These are phyloP conservation scores for Drosophila pachea DNA, from an alignment of 1,140 invertebrate genomes.

Conservation along the genomic window DNA sequence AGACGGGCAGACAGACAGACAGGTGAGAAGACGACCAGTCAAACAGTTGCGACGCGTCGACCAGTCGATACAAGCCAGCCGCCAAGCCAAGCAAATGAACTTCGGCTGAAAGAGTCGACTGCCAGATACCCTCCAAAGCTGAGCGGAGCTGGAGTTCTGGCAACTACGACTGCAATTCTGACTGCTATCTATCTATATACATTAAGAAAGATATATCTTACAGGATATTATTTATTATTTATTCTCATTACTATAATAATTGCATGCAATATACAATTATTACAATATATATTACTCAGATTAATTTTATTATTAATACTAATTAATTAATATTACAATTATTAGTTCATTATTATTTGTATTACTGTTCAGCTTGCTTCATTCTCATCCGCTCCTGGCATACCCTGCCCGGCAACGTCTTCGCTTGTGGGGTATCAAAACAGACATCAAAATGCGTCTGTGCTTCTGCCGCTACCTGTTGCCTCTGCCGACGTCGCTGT, in stretches of 20 bases:
- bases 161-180: too few species aligned
- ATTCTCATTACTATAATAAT: too few species aligned
- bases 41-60: constrained; percentile 10
- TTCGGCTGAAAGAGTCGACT: not conserved
- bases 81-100: not conserved
- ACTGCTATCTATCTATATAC: too few species aligned
- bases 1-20: constrained; percentile 6
- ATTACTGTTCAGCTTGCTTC: not conserved
- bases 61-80: constrained; percentile 10
- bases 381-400: not conserved
- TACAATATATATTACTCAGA: too few species aligned
- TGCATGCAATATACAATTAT: too few species aligned
- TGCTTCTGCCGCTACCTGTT: constrained; percentile 11
- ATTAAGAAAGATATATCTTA: too few species aligned
- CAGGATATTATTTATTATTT: too few species aligned
- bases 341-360: not conserved
- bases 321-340: not conserved
- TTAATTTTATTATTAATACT: too few species aligned
- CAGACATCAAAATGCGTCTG: constrained; percentile 27
- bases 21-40: constrained; percentile 8
- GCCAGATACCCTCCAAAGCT: not conserved
- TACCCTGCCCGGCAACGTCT: not conserved
- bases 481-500: not conserved
- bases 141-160: not conserved
- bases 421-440: constrained; percentile 17